phyloP scores from a whole-genome alignment of 2,888 invertebrate species.

The Hydriomena furcata region DNA sequence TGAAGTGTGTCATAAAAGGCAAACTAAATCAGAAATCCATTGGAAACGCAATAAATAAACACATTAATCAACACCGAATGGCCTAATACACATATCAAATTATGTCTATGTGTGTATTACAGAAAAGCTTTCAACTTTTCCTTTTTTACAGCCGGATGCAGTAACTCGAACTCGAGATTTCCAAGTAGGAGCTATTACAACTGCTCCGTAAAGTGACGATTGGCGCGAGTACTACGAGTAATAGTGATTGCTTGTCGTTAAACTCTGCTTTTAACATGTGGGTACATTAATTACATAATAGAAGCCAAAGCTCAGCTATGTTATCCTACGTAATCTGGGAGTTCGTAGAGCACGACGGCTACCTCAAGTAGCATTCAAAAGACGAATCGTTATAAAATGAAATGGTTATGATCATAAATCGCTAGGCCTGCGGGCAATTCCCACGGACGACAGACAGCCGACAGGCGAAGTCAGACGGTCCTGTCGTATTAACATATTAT shows the following conservation, averaged over 20 bases:
- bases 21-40: slow-evolving; percentile 43
- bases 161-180: slow-evolving; percentile 44
- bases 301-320: slow-evolving; percentile 12
- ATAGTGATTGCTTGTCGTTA: slow-evolving; percentile 52
- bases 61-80: slow-evolving; percentile 25
- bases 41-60: slow-evolving; percentile 21
- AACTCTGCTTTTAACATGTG: slow-evolving; percentile 45
- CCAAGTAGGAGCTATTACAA: slow-evolving; percentile 43
- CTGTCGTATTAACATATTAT: slow-evolving; percentile 61
- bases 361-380: too few relatives aligned
- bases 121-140: slow-evolving; percentile 51
- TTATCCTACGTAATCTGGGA: slow-evolving; percentile 29
- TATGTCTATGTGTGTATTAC: slow-evolving; percentile 35
- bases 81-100: slow-evolving; percentile 24
- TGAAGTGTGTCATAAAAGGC: slow-evolving; percentile 39
- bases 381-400: slow-evolving; percentile 3
- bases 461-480: slow-evolving; percentile 46
- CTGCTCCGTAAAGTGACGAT: slow-evolving; percentile 40
- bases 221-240: slow-evolving; percentile 37
- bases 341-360: slow-evolving; percentile 3
- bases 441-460: slow-evolving; percentile 44
- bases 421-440: slow-evolving; percentile 45
- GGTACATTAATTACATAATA: slow-evolving; percentile 19
- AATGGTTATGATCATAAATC: neutral
- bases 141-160: slow-evolving; percentile 56